Evolutionary conservation across 2,797 vertebrate genomes (phyloP), one percentile per base, ranked within the genome.

Genomic region (Coregonus suidteri): DNA sequence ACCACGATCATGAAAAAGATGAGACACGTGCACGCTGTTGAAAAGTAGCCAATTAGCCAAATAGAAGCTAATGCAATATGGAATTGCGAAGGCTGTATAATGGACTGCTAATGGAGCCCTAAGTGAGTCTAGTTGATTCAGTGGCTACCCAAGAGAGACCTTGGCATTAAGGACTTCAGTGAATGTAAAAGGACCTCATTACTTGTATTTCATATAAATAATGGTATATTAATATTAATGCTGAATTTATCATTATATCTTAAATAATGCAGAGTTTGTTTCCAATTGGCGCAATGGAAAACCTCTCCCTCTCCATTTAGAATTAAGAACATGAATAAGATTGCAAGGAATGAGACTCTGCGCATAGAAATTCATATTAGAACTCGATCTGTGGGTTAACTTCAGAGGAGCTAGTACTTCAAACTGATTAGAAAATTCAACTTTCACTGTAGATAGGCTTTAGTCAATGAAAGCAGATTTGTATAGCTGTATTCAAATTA

Each of bases 151-250:
- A 52, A 62, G 79, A 77, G 79, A 81, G 11, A 15, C 56, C 7
- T 20, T 62, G 56, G 47, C 72, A 83, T 75, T 81, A 82, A 85
- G 83, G 78, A 65, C 53, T 76, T 66, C 76, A 73, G 73, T 52
- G 79, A 47, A 81, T 78, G 66, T 67, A 51, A 79, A 52, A 67
- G 76, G 76, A 62, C 15, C 79, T 81, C 76, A 77, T 81, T 86
- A 82, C 78, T 81, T 81, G 75, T 72, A 76, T 75, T 84, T 84
- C 73, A 77, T 74, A 86, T 79, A 84, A 84, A 86, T 67, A 86
- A 84, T 83, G 75, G 75, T 65, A 64, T 77, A 84, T 79, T 30
- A 77, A 86, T 88, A 84, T 85, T 86, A 82, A 86, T 81, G 15
- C 54, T 34, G 74, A 74, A 82, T 77, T 84, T 80, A 82, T 82